Percentiles rank a stretch among this genome's conserved stretches.
These are phyloP conservation scores for Diacarnus erythraeanus DNA, from an alignment of 37 sponge, comb jelly and placozoan genomes.

Conservation along the genomic window DNA sequence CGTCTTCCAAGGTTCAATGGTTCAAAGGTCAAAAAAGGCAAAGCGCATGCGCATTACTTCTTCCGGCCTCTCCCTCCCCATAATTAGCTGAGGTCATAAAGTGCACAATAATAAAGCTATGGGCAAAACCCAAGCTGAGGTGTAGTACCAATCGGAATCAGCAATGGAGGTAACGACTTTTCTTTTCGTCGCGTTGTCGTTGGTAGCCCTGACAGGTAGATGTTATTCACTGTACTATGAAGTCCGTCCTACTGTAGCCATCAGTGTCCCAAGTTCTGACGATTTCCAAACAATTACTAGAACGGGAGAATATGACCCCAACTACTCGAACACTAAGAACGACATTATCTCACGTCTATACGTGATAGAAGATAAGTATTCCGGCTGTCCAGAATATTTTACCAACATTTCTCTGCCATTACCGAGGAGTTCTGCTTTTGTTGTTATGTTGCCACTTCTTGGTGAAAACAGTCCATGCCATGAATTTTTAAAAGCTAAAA, in stretches of 20 bases:
- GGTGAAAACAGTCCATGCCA: neutral
- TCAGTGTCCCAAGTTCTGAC: neutral
- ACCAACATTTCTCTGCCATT: neutral
- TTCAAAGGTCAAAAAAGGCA: too few relatives aligned
- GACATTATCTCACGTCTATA: neutral
- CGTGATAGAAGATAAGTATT: neutral
- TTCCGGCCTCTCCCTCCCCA: too few relatives aligned
- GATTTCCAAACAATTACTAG: too few relatives aligned
- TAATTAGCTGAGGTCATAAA: too few relatives aligned
- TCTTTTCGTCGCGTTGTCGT: neutral
- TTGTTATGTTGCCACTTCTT: neutral
- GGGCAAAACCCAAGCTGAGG: too few relatives aligned
- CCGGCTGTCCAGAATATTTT: neutral
- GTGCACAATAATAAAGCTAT: too few relatives aligned
- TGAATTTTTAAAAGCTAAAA: conserved; percentile 9
- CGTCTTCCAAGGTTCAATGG: too few relatives aligned
- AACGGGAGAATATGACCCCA: neutral
- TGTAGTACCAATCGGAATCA: neutral
- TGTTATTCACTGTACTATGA: neutral
- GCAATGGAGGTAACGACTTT: neutral
- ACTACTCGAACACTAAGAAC: neutral
- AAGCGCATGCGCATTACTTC: too few relatives aligned
- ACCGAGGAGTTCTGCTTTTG: neutral
- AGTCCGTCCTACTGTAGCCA: neutral
- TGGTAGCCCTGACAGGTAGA: neutral